phyloP scores from a whole-genome alignment of 1,140 invertebrate genomes.

The Drosophila guanche region DNA sequence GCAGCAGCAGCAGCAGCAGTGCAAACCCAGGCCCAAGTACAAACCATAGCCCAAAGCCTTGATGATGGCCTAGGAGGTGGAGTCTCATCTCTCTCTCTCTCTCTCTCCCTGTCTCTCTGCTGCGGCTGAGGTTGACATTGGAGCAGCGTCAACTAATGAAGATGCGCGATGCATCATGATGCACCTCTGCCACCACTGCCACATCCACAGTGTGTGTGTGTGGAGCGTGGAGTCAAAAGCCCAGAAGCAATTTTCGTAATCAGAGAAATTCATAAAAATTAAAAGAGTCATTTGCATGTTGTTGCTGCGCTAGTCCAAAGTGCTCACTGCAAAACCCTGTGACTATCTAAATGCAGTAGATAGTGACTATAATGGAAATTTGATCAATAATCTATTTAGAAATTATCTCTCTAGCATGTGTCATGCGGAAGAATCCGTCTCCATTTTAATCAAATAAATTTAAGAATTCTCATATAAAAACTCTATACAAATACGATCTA shows the following conservation, averaged over 20 bases:
- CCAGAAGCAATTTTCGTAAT: slow-evolving; percentile 82
- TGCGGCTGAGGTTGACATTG: slow-evolving; percentile 56
- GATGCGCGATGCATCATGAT: slow-evolving; percentile 78
- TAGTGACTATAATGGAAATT: not conserved
- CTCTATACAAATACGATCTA: no score
- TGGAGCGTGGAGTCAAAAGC: slow-evolving; percentile 57
- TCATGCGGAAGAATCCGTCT: no score
- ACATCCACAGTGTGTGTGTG: slow-evolving; percentile 8
- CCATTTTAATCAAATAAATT: no score
- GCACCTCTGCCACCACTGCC: no score
- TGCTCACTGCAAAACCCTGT: not conserved
- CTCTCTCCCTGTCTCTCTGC: not conserved
- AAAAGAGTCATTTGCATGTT: slow-evolving; percentile 82
- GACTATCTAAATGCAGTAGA: slow-evolving; percentile 28
- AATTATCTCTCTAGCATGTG: no score
- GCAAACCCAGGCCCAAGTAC: slow-evolving; percentile 3
- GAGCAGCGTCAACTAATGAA: slow-evolving; percentile 78
- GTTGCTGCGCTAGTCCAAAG: slow-evolving; percentile 39
- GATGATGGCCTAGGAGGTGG: slow-evolving; percentile 60
- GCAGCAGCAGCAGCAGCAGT: slow-evolving; percentile 1
- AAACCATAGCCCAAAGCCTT: slow-evolving; percentile 28
- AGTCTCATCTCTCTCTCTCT: not conserved
- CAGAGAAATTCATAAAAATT: slow-evolving; percentile 83
- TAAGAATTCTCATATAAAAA: no score
- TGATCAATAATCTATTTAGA: no score